Evolutionary conservation across 2,113 vertebrate genomes (phyloP).

Genomic region (Chlorodrepanis virens): DNA sequence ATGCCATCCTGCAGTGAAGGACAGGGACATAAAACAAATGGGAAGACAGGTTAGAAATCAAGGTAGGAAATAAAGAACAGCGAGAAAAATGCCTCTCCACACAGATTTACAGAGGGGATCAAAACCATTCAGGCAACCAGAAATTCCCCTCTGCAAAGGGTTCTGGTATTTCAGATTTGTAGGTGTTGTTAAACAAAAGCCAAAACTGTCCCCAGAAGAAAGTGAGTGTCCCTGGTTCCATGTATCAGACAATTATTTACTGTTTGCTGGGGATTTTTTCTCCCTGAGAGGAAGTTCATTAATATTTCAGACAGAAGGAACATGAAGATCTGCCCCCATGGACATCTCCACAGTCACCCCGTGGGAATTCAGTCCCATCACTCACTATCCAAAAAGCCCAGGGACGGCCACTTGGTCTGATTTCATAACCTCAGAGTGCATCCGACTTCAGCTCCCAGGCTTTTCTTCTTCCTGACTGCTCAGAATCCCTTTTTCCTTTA

Average conservation of each 20-base stretch:
- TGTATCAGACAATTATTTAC: neutral
- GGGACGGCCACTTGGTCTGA: neutral
- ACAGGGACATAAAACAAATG: conserved; percentile 39
- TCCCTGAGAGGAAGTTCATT: neutral
- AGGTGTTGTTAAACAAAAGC: neutral
- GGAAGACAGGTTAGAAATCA: conserved; percentile 28
- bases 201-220: neutral
- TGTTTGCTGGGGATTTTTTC: neutral
- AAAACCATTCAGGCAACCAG: neutral
- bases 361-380: neutral
- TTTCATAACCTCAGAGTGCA: neutral
- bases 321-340: neutral
- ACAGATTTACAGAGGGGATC: conserved; percentile 17
- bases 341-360: neutral
- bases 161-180: neutral
- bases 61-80: neutral
- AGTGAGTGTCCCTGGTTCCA: neutral
- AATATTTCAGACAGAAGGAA: neutral
- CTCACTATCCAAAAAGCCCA: neutral
- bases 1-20: conserved; percentile 34
- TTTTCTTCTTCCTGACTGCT: neutral
- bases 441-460: neutral
- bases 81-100: neutral
- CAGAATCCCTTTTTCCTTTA: neutral
- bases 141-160: neutral